Conservation (phyloP, 2,113 vertebrate genomes). For the Entomyzon cyanotis region DNA sequence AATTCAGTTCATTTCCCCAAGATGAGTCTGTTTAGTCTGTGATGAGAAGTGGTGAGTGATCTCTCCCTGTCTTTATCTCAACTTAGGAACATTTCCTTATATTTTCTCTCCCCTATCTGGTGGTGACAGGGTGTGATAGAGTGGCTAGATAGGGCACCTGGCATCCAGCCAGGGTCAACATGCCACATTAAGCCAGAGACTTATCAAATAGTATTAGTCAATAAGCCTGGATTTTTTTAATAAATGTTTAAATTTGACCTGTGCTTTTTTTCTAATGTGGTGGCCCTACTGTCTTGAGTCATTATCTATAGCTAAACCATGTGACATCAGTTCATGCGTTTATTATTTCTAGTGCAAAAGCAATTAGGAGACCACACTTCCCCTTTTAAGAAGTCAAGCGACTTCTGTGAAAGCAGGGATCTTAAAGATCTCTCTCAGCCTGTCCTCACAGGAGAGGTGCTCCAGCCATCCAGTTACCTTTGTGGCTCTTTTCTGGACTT, state of each 20-base stretch:
- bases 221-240: not conserved
- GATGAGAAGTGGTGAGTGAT: not conserved
- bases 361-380: not conserved
- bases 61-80: not conserved
- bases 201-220: not conserved
- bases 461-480: not conserved
- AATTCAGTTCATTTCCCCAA: not conserved
- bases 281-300: not conserved
- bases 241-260: not conserved
- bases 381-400: not conserved
- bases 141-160: not conserved
- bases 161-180: not conserved
- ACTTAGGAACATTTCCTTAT: not conserved
- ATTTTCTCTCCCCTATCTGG: not conserved
- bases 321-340: not conserved
- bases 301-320: not conserved
- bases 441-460: not conserved
- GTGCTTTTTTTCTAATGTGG: not conserved
- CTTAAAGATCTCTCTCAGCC: not conserved
- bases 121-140: not conserved
- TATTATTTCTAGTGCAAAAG: not conserved
- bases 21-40: not conserved
- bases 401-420: not conserved
- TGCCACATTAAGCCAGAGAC: not conserved
- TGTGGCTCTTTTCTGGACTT: not conserved